A percentile compares a stretch with the other conserved stretches of the same genome.
These are phyloP conservation scores for Meda fulgida DNA, from an alignment of 2,797 vertebrate species.

Conservation along the genomic window DNA sequence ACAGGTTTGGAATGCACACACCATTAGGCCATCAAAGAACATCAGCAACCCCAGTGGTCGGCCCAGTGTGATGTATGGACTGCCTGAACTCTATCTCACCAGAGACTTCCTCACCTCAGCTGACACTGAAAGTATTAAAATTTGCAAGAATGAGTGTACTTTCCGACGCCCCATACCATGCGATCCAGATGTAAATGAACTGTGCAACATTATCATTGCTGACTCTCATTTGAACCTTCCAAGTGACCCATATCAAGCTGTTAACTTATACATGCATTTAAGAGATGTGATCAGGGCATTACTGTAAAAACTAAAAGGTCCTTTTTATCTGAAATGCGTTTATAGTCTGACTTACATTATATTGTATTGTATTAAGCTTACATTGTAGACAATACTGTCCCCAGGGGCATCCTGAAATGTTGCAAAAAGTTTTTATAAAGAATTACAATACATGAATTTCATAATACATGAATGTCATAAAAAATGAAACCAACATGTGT, in stretches of 20 bases:
- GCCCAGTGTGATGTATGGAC: conserved; percentile 55
- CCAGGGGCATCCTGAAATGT: too few relatives aligned
- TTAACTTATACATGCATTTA: conserved; percentile 41
- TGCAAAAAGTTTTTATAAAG: too few relatives aligned
- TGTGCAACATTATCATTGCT: conserved; percentile 37
- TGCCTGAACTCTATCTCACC: conserved; percentile 52
- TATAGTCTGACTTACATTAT: too few relatives aligned
- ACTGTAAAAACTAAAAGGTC: too few relatives aligned
- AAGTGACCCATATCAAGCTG: conserved; percentile 45
- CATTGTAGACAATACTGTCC: too few relatives aligned
- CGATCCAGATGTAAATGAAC: conserved; percentile 32
- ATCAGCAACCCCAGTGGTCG: conserved; percentile 21
- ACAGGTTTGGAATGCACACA: conserved; percentile 51
- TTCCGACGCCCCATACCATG: conserved; percentile 27
- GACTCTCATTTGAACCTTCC: conserved; percentile 27
- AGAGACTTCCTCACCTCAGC: conserved; percentile 51
- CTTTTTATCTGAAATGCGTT: too few relatives aligned
- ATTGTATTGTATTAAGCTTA: too few relatives aligned
- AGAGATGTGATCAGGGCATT: conserved; percentile 24
- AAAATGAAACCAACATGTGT: too few relatives aligned
- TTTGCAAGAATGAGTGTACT: conserved; percentile 32
- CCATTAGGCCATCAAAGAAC: conserved; percentile 47
- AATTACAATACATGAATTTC: too few relatives aligned
- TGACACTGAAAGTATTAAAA: conserved; percentile 11
- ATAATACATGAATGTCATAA: too few relatives aligned